Evolutionary conservation across 2,113 vertebrate species (phyloP), one percentile per base, ranked within the genome.

Genomic region (Rattus rattus): DNA sequence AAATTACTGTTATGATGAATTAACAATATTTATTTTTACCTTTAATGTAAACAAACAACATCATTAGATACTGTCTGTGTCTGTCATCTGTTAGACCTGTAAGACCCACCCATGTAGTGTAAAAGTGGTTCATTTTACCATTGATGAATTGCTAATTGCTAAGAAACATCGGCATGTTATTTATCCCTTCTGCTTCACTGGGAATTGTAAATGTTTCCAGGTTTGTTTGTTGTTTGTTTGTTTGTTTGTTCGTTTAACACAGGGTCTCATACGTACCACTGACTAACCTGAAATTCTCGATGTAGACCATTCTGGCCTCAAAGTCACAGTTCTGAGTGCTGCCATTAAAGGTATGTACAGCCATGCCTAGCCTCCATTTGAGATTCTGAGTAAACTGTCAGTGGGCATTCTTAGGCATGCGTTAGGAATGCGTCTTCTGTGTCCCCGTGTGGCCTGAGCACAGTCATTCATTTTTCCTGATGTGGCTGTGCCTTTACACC

Each of bases 101-200:
- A 36, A 88, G 63, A 39, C 49, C 67, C 20, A n/a, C 70, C 11
- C 43, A 3, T 81, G 5, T 39, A 83, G 5, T 30, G 4, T 52
- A 63, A 49, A 92, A 39, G 39, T 39, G 39, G 28, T 70, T 75
- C 30, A 12, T 94, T 91, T 96, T 94, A 36, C 79, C n/a, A 0
- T 43, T 26, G 24, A 49, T 59, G 28, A 47, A 65, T 72, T 73
- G 6, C 90, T 81, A 19, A 56, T 1, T 83, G 89, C 5, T 70
- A 75, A 81, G 90, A 92, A 59, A 59, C 89, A 77, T 63, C 52
- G 28, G 52, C 33, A 24, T 87, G 59, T 54, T 88, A 47, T 54
- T 47, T 75, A 86, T 56, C 20, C n/a, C 56, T 89, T 81, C 3
- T 79, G 9, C 22, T 81, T 22, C 24, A 39, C 19, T 36, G 80